A percentile compares a stretch with the other conserved stretches of the same genome.
Conservation (phyloP, 2,888 invertebrate genomes). For the Perizoma affinitatum region DNA sequence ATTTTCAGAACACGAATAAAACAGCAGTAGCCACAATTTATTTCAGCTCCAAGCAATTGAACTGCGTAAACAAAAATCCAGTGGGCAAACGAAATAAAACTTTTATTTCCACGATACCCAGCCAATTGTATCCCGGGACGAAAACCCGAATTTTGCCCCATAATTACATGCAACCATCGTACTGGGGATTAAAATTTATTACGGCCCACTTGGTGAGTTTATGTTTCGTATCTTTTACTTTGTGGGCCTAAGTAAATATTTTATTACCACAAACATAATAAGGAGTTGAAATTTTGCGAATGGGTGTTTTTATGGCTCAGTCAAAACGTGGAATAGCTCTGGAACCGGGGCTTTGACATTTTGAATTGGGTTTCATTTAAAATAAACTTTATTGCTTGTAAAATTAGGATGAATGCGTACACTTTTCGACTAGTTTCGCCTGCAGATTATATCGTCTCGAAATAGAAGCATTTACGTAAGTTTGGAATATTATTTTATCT, state of each 20-base stretch:
- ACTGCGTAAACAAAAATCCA: slow-evolving; percentile 14
- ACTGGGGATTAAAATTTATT: slow-evolving; percentile 44
- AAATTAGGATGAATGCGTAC: no score
- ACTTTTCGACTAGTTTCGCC: no score
- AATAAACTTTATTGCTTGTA: no score
- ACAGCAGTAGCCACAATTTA: neutral
- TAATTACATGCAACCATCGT: slow-evolving; percentile 46
- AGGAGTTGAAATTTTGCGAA: slow-evolving; percentile 42
- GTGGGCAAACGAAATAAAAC: slow-evolving; percentile 20
- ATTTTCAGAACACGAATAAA: neutral
- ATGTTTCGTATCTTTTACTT: slow-evolving; percentile 40
- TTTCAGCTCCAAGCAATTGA: slow-evolving; percentile 3
- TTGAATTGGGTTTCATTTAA: no score
- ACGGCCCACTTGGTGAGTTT: slow-evolving; percentile 34
- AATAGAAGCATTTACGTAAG: no score
- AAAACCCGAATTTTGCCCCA: slow-evolving; percentile 25
- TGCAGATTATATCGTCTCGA: no score
- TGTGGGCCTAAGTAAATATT: slow-evolving; percentile 51
- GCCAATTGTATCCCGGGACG: slow-evolving; percentile 15
- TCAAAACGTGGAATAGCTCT: slow-evolving; percentile 12
- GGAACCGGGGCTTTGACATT: neutral
- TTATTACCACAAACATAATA: slow-evolving; percentile 47
- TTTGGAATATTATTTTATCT: slow-evolving; percentile 1
- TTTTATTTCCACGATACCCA: slow-evolving; percentile 22
- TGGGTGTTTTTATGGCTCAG: slow-evolving; percentile 34